phyloP scores from a whole-genome alignment of 2,797 vertebrate species.

The Cirrhinus molitorella region DNA sequence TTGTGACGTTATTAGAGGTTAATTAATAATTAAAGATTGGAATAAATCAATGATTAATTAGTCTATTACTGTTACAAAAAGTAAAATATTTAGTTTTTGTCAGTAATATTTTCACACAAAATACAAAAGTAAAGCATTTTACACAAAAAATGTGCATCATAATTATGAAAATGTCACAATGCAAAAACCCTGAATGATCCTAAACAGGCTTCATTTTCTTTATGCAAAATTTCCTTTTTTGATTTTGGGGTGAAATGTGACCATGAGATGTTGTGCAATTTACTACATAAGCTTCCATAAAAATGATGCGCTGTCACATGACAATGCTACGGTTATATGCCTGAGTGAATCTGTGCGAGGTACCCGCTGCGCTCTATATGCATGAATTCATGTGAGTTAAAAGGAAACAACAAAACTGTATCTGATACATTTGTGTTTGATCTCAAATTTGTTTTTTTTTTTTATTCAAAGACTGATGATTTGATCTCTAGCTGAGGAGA shows the following conservation, averaged over 20 bases:
- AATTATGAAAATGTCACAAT: background rate
- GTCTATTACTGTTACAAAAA: background rate
- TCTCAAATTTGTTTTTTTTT: background rate
- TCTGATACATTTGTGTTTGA: background rate
- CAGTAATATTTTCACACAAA: background rate
- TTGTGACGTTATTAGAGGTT: background rate
- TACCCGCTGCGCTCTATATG: background rate
- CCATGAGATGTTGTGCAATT: background rate
- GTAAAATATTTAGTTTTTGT: background rate
- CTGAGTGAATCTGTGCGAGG: background rate
- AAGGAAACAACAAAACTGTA: background rate
- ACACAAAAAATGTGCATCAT: background rate
- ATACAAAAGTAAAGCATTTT: background rate
- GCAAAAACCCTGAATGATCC: background rate
- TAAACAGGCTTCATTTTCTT: background rate
- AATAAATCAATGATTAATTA: no score
- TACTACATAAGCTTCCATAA: background rate
- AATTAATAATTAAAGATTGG: no score
- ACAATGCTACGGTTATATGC: background rate
- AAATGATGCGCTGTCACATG: background rate
- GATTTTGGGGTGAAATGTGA: background rate
- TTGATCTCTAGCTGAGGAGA: conserved; percentile 28
- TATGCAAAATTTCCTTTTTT: background rate
- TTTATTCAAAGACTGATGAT: background rate
- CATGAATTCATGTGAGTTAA: background rate